phyloP scores from a whole-genome alignment of 2,888 invertebrate genomes.

The Sisyra nigra region DNA sequence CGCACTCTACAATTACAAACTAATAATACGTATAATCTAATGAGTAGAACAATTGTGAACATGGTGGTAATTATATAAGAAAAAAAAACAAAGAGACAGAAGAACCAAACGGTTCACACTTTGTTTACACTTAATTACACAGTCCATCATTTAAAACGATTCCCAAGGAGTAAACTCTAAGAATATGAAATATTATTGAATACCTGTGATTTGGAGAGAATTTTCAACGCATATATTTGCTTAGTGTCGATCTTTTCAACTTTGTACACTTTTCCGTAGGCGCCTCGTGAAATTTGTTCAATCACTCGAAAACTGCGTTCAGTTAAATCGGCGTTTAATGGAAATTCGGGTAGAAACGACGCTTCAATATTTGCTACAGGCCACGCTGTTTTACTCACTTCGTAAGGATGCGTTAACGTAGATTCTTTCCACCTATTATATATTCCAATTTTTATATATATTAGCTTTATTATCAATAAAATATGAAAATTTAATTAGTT shows the following conservation, averaged over 20 bases:
- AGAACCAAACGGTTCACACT: too few relatives aligned
- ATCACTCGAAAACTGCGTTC: constrained; percentile 47
- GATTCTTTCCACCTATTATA: constrained; percentile 44
- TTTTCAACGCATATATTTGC: constrained; percentile 70
- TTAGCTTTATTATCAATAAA: too few relatives aligned
- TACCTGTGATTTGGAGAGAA: constrained; percentile 63
- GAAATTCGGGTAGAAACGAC: constrained; percentile 79
- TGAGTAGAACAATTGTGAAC: too few relatives aligned
- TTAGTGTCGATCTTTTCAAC: constrained; percentile 47
- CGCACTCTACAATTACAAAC: too few relatives aligned
- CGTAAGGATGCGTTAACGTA: constrained; percentile 39
- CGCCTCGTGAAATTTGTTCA: constrained; percentile 69
- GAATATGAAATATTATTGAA: constrained; percentile 10
- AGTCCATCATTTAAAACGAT: constrained; percentile 12
- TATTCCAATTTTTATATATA: too few relatives aligned
- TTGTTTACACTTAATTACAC: constrained; percentile 1
- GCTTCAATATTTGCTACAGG: constrained; percentile 70
- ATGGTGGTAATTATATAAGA: too few relatives aligned
- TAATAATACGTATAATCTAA: too few relatives aligned
- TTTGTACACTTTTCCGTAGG: constrained; percentile 81
- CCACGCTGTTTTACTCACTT: constrained; percentile 56
- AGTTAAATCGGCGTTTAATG: constrained; percentile 42
- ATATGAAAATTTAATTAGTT: too few relatives aligned
- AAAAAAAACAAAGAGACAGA: too few relatives aligned
- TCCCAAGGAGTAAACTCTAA: too few relatives aligned